phyloP scores from a whole-genome alignment of 2,888 invertebrate genomes.

The Diarsia brunnea region DNA sequence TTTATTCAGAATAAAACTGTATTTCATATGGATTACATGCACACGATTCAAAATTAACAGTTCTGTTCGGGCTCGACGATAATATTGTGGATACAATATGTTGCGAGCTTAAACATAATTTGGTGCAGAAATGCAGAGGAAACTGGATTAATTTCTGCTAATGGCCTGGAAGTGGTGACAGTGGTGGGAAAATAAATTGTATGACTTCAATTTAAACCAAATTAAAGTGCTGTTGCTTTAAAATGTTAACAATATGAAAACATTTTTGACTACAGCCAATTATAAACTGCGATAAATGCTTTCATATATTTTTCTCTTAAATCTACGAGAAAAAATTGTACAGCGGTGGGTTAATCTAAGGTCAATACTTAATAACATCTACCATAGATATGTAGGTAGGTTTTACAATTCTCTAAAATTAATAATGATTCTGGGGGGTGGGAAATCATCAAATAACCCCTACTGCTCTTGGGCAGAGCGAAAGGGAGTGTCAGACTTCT shows the following conservation, averaged over 20 bases:
- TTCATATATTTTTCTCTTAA: not conserved
- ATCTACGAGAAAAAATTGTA: not conserved
- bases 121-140: conserved; percentile 73
- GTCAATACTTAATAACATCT: not conserved
- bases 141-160: conserved; percentile 75
- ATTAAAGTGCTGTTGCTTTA: conserved; percentile 43
- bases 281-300: conserved; percentile 1
- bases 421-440: no score
- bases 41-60: conserved; percentile 9
- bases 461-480: no score
- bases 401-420: no score
- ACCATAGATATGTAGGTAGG: no score
- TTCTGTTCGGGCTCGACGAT: not conserved
- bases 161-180: conserved; percentile 76
- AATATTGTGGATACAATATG: conserved; percentile 22
- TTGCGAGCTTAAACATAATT: conserved; percentile 51
- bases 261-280: conserved; percentile 6
- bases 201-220: conserved; percentile 72
- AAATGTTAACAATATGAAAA: conserved; percentile 22
- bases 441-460: no score
- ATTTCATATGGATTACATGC: conserved; percentile 14
- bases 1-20: conserved; percentile 1
- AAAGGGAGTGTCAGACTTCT: no score
- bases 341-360: no score
- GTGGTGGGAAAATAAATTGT: conserved; percentile 74